Evolutionary conservation across 35 echinoderm and acorn worm genomes (phyloP).

Genomic region (Stichopus chloronotus): DNA sequence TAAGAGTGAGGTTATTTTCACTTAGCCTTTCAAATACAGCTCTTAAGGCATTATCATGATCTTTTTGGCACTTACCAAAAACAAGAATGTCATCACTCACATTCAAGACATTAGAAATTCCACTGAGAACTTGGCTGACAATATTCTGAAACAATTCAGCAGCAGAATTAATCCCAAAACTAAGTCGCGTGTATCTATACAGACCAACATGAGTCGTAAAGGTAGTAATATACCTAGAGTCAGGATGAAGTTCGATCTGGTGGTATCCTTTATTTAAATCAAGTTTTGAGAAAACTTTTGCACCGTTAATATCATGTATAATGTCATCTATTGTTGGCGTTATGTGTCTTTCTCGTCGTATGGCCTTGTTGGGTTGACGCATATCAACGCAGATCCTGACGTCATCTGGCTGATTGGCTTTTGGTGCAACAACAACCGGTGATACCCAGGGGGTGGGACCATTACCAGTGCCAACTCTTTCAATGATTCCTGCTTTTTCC

Average conservation of each 20-base stretch:
- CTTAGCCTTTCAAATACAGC: not conserved
- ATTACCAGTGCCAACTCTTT: not conserved
- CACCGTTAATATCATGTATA: slow-evolving; percentile 44
- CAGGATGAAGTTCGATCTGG: no score
- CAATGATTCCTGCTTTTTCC: slow-evolving; percentile 24
- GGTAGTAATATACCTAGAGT: slow-evolving; percentile 53
- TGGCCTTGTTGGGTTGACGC: slow-evolving; percentile 46
- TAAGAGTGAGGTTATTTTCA: slow-evolving; percentile 12
- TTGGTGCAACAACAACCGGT: slow-evolving; percentile 35
- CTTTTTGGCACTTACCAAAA: slow-evolving; percentile 13
- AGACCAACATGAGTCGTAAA: slow-evolving; percentile 35
- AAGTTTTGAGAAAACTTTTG: slow-evolving; percentile 25
- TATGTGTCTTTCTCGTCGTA: slow-evolving; percentile 27
- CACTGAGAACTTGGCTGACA: not conserved
- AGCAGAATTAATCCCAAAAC: slow-evolving; percentile 35
- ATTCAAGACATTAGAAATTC: not conserved
- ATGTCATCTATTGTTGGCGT: slow-evolving; percentile 43
- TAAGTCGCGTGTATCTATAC: slow-evolving; percentile 20
- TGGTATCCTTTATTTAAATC: no score
- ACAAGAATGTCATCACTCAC: slow-evolving; percentile 73
- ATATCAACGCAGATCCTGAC: slow-evolving; percentile 54
- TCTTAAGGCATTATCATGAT: slow-evolving; percentile 16
- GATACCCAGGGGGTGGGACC: slow-evolving; percentile 43
- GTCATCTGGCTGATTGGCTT: slow-evolving; percentile 29
- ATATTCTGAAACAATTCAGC: slow-evolving; percentile 13